Conservation (phyloP, 2,113 vertebrate species). For the Perognathus longimembris region DNA sequence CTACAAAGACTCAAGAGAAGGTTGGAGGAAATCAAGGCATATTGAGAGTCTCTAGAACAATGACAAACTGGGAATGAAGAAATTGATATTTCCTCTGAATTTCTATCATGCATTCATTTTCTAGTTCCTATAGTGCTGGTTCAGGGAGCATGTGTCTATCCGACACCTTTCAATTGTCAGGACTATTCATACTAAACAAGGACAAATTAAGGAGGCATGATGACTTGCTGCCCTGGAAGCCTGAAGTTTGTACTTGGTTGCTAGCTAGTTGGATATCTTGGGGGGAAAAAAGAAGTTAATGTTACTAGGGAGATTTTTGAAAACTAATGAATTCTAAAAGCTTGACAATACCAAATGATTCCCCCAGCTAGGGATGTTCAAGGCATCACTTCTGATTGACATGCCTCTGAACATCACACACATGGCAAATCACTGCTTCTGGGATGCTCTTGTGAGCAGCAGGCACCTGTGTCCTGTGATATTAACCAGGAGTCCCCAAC, state of each 20-base stretch:
- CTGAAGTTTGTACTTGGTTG: not conserved
- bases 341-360: too few relatives aligned
- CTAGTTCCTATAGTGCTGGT: not conserved
- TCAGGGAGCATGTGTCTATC: not conserved
- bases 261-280: not conserved
- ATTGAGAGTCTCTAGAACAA: not conserved
- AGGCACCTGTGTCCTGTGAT: too few relatives aligned
- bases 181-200: not conserved
- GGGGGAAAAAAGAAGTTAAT: not conserved
- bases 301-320: not conserved
- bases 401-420: too few relatives aligned
- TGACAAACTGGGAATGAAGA: not conserved
- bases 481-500: not conserved
- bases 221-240: not conserved
- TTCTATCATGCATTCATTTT: not conserved
- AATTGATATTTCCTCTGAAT: not conserved
- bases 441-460: too few relatives aligned
- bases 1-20: not conserved
- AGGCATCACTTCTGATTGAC: too few relatives aligned
- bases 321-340: too few relatives aligned
- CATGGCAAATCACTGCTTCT: too few relatives aligned
- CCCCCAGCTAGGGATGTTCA: too few relatives aligned
- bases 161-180: not conserved
- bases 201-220: not conserved
- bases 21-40: not conserved